Conservation (phyloP, 2,888 invertebrate species). For the Tanytarsus gracilentus region DNA sequence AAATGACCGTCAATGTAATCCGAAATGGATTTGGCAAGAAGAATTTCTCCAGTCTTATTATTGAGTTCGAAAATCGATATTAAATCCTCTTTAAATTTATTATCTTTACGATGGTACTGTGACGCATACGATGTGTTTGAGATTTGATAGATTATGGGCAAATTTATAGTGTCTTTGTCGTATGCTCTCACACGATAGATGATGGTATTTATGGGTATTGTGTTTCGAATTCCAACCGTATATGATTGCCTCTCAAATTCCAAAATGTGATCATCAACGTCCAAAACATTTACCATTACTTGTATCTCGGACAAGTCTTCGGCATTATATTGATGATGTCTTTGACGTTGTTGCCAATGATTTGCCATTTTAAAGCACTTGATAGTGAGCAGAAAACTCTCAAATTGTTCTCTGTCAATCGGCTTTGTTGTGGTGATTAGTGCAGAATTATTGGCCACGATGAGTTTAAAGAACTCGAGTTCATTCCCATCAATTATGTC, state of each 20-base stretch:
- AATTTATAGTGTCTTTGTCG: slow-evolving; percentile 59
- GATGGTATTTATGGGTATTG: slow-evolving; percentile 63
- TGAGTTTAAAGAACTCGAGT: slow-evolving; percentile 52
- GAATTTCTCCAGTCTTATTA: slow-evolving; percentile 59
- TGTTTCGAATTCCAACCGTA: slow-evolving; percentile 63
- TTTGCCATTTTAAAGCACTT: slow-evolving; percentile 54
- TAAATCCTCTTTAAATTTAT: slow-evolving; percentile 43
- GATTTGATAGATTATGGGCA: slow-evolving; percentile 54
- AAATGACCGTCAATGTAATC: slow-evolving; percentile 59
- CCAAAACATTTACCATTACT: slow-evolving; percentile 53
- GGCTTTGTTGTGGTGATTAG: slow-evolving; percentile 52
- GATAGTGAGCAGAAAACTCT: slow-evolving; percentile 53
- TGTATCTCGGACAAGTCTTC: slow-evolving; percentile 62
- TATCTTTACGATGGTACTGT: slow-evolving; percentile 42
- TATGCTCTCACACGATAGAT: slow-evolving; percentile 57
- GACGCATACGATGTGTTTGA: slow-evolving; percentile 50
- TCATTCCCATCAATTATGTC: slow-evolving; percentile 65
- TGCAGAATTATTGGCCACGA: slow-evolving; percentile 56
- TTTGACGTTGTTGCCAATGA: not conserved
- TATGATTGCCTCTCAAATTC: slow-evolving; percentile 53
- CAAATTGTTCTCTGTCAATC: slow-evolving; percentile 56
- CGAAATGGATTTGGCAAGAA: slow-evolving; percentile 57
- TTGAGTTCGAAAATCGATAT: slow-evolving; percentile 54
- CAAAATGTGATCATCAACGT: slow-evolving; percentile 68
- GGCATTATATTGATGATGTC: slow-evolving; percentile 47